Evolutionary conservation across 2,888 invertebrate species (phyloP).

Genomic region (Odontothrips loti): DNA sequence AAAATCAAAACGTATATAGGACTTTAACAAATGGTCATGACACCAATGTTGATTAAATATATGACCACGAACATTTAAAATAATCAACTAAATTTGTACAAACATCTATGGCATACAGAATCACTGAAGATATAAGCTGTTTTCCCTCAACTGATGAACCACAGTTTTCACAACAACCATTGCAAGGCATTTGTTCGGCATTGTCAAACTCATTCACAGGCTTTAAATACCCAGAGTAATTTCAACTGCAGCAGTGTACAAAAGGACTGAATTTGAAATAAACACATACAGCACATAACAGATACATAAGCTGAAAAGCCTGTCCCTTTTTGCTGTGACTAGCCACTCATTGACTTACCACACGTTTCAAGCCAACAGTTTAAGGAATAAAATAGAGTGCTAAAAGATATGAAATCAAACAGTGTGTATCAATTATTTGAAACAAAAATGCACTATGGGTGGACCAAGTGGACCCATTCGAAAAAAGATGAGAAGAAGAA

Average conservation of each 20-base stretch:
- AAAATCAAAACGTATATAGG: not conserved
- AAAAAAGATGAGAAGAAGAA: no score
- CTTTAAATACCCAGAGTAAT: not conserved
- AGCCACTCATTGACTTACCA: not conserved
- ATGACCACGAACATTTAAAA: not conserved
- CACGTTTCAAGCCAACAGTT: not conserved
- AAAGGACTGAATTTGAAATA: not conserved
- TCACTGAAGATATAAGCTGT: not conserved
- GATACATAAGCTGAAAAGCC: not conserved
- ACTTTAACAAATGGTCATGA: not conserved
- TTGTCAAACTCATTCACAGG: not conserved
- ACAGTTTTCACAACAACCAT: not conserved
- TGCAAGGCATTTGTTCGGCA: not conserved
- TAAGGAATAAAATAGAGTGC: not conserved
- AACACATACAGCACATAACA: not conserved
- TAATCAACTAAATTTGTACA: conserved; percentile 7
- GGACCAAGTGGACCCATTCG: no score
- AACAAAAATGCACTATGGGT: no score
- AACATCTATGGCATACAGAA: not conserved
- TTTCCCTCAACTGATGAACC: not conserved
- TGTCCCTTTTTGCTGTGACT: not conserved
- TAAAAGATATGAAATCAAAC: not conserved
- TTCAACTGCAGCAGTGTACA: not conserved
- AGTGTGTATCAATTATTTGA: not conserved
- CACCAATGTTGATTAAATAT: not conserved